phyloP scores from a whole-genome alignment of 2,888 invertebrate species.

The Megaustenia siamemsis region DNA sequence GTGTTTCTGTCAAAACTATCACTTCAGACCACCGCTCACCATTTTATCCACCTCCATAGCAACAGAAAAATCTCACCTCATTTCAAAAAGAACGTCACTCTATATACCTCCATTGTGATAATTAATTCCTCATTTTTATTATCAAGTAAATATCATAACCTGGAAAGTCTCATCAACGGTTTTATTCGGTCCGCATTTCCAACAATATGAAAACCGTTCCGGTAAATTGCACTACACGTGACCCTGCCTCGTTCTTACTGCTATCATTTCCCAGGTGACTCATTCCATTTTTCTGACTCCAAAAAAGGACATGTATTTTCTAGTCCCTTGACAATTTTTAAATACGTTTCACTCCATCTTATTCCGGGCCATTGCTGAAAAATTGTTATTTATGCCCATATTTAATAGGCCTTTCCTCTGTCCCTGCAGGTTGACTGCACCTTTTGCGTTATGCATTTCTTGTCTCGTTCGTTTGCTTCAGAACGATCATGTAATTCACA shows the following conservation, averaged over 20 bases:
- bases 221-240: not conserved
- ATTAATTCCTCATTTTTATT: too few species aligned
- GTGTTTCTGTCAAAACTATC: too few species aligned
- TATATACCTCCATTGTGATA: too few species aligned
- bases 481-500: too few species aligned
- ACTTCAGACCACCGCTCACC: too few species aligned
- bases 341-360: not conserved
- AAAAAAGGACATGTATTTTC: not conserved
- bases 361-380: not conserved
- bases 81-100: too few species aligned
- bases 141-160: too few species aligned
- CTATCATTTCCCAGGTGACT: not conserved
- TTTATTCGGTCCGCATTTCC: too few species aligned
- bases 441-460: not conserved
- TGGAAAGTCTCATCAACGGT: too few species aligned
- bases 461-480: not conserved
- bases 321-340: not conserved
- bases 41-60: too few species aligned
- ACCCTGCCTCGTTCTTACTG: not conserved
- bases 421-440: not conserved
- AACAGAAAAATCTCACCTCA: too few species aligned
- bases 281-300: not conserved
- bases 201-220: too few species aligned
- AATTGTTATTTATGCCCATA: constrained; percentile 12
- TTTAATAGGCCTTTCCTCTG: not conserved